Percentiles rank a stretch among this genome's conserved stretches.
phyloP scores from a whole-genome alignment of 2,888 invertebrate species.

The Onthophagus sagittarius region DNA sequence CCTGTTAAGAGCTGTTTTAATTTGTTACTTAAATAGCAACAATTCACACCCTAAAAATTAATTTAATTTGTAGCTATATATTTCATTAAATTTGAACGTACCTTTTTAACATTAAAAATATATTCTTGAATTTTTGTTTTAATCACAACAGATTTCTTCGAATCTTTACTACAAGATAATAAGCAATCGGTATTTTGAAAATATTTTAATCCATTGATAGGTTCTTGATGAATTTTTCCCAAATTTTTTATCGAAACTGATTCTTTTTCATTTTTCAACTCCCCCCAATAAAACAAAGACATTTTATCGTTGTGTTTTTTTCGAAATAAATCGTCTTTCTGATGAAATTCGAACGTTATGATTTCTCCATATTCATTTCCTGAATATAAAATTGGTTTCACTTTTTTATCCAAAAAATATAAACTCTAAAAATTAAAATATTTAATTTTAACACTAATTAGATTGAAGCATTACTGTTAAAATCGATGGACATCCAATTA shows the following conservation, averaged over 20 bases:
- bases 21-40: constrained; percentile 53
- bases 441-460: neutral
- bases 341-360: constrained; percentile 52
- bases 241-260: constrained; percentile 50
- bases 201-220: constrained; percentile 51
- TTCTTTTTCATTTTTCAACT: constrained; percentile 52
- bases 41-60: constrained; percentile 54
- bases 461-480: constrained; percentile 49
- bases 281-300: constrained; percentile 61
- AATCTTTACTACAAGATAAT: constrained; percentile 57
- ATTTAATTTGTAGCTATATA: neutral
- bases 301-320: constrained; percentile 54
- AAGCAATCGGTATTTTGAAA: constrained; percentile 50
- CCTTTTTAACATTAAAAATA: constrained; percentile 55
- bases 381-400: constrained; percentile 33
- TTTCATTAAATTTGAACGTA: constrained; percentile 35
- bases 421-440: constrained; percentile 47
- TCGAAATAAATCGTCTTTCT: constrained; percentile 54
- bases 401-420: constrained; percentile 45
- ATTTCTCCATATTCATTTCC: constrained; percentile 58
- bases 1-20: constrained; percentile 56
- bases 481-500: constrained; percentile 56
- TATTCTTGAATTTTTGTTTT: constrained; percentile 52
- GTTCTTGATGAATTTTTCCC: constrained; percentile 51
- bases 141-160: constrained; percentile 50